Percentiles rank a stretch among this genome's conserved stretches.
Conservation (phyloP, 2,113 vertebrate species). For the Anhinga anhinga region DNA sequence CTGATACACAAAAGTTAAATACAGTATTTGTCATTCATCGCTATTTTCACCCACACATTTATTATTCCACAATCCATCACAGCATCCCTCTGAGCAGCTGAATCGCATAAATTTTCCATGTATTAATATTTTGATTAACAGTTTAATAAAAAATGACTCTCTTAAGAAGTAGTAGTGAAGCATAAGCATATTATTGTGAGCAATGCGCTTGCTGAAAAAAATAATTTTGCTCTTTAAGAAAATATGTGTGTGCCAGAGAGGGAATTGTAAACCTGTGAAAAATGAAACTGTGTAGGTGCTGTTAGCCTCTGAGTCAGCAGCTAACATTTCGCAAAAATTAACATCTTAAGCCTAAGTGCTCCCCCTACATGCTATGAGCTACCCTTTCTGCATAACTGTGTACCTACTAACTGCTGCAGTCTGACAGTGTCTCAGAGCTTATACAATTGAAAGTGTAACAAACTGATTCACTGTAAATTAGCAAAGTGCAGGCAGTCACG, state of each 20-base stretch:
- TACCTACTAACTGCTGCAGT: neutral
- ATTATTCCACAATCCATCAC: neutral
- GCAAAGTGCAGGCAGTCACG: neutral
- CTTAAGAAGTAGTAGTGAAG: neutral
- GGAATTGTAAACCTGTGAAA: conserved; percentile 22
- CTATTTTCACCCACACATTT: neutral
- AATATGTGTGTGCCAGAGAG: neutral
- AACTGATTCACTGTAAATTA: conserved; percentile 38
- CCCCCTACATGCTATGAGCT: conserved; percentile 1
- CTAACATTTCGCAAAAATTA: conserved; percentile 47
- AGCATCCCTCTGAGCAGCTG: neutral
- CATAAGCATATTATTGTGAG: neutral
- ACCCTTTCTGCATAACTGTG: neutral
- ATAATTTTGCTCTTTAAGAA: neutral
- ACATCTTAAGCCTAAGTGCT: conserved; percentile 25
- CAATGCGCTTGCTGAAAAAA: neutral
- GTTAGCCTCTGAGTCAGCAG: conserved; percentile 56
- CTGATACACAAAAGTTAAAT: neutral
- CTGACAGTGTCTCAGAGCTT: neutral
- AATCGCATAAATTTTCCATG: neutral
- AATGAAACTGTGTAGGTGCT: conserved; percentile 18
- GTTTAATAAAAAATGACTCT: conserved; percentile 22
- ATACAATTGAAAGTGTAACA: neutral
- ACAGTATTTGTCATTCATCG: neutral
- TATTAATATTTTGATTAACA: conserved; percentile 49